Conservation (phyloP, 2,797 vertebrate genomes). For the Fistularia tabacaria region DNA sequence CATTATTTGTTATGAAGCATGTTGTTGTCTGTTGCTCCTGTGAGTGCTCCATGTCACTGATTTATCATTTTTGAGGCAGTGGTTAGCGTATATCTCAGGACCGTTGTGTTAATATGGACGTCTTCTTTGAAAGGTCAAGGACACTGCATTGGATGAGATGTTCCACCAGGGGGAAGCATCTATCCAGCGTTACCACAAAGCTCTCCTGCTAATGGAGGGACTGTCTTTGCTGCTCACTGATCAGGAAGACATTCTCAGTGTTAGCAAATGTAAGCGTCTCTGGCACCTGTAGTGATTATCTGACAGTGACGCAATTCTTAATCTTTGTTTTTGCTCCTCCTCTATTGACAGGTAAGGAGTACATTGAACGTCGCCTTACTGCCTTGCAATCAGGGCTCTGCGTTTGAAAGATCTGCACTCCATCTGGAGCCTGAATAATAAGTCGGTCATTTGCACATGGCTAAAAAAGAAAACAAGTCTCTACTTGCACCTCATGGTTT, state of each 20-base stretch:
- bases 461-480: too few relatives aligned
- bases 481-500: slow-evolving; percentile 13
- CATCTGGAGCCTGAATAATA: background rate
- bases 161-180: slow-evolving; percentile 93
- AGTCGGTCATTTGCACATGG: slow-evolving; percentile 32
- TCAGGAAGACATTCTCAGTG: slow-evolving; percentile 86
- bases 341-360: slow-evolving; percentile 83
- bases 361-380: slow-evolving; percentile 90
- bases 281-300: background rate
- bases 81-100: background rate
- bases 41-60: background rate
- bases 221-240: slow-evolving; percentile 87
- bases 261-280: slow-evolving; percentile 84
- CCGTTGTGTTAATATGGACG: background rate
- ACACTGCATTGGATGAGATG: slow-evolving; percentile 96
- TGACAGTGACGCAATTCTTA: background rate
- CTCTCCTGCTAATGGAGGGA: slow-evolving; percentile 93
- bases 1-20: background rate
- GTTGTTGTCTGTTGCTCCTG: background rate
- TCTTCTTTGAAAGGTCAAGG: slow-evolving; percentile 80
- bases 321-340: too few relatives aligned
- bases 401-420: slow-evolving; percentile 66
- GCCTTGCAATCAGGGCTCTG: slow-evolving; percentile 87
- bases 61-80: background rate
- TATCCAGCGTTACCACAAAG: slow-evolving; percentile 88